A percentile compares a stretch with the other conserved stretches of the same genome.
These are phyloP conservation scores for Coleophora flavipennella DNA, from an alignment of 2,888 invertebrate species.

Conservation along the genomic window DNA sequence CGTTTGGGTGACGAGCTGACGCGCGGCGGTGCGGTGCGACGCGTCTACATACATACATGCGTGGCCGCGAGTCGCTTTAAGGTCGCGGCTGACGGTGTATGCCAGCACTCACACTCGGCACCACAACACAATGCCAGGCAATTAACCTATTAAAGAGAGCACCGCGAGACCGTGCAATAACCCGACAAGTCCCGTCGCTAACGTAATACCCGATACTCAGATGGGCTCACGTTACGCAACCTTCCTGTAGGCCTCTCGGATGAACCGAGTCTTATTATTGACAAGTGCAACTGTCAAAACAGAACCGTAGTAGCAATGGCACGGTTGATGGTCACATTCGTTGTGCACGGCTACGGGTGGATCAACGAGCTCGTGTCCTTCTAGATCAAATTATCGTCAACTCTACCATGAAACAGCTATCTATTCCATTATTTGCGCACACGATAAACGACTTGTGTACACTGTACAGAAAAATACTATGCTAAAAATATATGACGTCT, in stretches of 20 bases:
- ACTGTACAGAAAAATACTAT: slow-evolving; percentile 13
- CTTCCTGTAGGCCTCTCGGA: slow-evolving; percentile 13
- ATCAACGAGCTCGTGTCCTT: not conserved
- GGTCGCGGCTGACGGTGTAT: slow-evolving; percentile 64
- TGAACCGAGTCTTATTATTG: too few relatives aligned
- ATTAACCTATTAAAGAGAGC: slow-evolving; percentile 68
- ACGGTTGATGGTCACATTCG: not conserved
- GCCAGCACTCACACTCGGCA: too few relatives aligned
- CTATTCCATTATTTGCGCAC: slow-evolving; percentile 2
- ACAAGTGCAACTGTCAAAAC: not conserved
- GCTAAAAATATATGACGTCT: slow-evolving; percentile 28
- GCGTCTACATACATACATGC: slow-evolving; percentile 47
- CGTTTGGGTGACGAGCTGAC: slow-evolving; percentile 51
- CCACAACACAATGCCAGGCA: slow-evolving; percentile 68
- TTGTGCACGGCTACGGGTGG: not conserved
- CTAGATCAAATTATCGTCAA: not conserved
- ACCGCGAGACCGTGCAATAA: slow-evolving; percentile 54
- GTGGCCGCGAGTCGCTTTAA: slow-evolving; percentile 63
- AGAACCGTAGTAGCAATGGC: not conserved
- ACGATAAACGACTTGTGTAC: slow-evolving; percentile 1
- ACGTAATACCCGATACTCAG: slow-evolving; percentile 34
- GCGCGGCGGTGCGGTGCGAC: slow-evolving; percentile 20
- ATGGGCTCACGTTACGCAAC: slow-evolving; percentile 17
- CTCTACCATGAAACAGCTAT: slow-evolving; percentile 9
- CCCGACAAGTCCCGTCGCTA: slow-evolving; percentile 42